A percentile compares a stretch with the other conserved stretches of the same genome.
Evolutionary conservation across 2,797 vertebrate species (phyloP).

Genomic region (Podarcis siculus): DNA sequence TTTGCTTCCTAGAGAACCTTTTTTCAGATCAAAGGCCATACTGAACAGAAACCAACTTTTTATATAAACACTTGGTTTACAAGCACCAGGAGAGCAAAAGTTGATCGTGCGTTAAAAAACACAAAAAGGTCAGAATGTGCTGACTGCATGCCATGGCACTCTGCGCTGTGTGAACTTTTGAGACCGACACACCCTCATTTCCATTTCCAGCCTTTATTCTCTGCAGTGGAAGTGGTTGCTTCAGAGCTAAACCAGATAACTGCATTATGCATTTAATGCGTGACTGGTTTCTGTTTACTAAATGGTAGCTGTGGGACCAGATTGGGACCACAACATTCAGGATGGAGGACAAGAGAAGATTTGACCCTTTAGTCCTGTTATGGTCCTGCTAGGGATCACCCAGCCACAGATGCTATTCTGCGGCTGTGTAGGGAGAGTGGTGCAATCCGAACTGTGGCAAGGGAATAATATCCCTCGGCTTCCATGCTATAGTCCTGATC

Average conservation of each 20-base stretch:
- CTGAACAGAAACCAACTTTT: slow-evolving; percentile 14
- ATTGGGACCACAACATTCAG: not conserved
- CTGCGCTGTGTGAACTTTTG: not conserved
- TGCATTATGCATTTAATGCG: no score
- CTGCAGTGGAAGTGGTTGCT: not conserved
- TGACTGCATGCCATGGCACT: not conserved
- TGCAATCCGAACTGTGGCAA: not conserved
- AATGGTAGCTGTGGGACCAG: not conserved
- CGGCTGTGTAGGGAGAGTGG: not conserved
- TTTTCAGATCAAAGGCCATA: slow-evolving; percentile 5
- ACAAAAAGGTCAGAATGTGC: fast-evolving
- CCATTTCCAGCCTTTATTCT: not conserved
- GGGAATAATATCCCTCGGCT: no score
- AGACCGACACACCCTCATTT: not conserved
- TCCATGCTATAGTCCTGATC: not conserved
- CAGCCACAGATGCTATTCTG: not conserved
- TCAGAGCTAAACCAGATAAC: not conserved
- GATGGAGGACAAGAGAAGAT: not conserved
- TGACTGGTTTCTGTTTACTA: not conserved
- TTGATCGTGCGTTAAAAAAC: slow-evolving; percentile 4
- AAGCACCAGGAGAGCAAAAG: not conserved
- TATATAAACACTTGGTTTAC: not conserved
- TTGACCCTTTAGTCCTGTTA: not conserved
- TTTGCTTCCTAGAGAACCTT: not conserved
- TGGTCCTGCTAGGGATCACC: not conserved